Evolutionary conservation across 1,140 invertebrate genomes (phyloP).

Genomic region (Pogonognathellus flavescens): DNA sequence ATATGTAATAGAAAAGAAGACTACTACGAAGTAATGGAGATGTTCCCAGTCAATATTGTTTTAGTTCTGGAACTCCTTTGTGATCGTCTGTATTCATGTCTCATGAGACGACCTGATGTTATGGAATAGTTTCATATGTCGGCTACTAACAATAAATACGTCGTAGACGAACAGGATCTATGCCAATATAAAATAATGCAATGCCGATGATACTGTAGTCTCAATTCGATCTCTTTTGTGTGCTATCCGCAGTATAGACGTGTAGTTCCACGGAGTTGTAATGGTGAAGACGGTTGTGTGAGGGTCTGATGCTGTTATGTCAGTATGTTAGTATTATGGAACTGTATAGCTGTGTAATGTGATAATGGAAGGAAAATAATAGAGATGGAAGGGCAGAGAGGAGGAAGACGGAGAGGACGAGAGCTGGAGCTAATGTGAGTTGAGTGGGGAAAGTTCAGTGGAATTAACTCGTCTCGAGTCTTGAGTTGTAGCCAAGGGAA

Average conservation of each 20-base stretch:
- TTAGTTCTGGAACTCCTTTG: constrained; percentile 19
- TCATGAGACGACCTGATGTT: neutral
- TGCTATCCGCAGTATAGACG: no score
- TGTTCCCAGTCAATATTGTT: constrained; percentile 20
- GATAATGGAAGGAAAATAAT: constrained; percentile 21
- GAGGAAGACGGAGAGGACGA: neutral
- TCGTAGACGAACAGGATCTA: no score
- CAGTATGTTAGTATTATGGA: no score
- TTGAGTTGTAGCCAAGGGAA: neutral
- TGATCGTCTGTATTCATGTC: constrained; percentile 35
- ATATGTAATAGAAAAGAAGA: no score
- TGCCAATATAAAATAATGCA: no score
- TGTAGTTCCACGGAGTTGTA: no score
- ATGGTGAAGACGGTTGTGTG: no score
- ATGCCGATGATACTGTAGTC: no score
- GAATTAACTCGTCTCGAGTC: constrained; percentile 28
- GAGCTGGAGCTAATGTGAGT: constrained; percentile 16
- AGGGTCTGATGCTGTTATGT: no score
- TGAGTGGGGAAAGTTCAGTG: constrained; percentile 4
- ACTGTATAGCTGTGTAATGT: neutral
- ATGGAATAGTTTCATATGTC: no score
- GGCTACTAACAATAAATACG: no score
- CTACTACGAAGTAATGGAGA: constrained; percentile 36
- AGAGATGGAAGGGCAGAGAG: neutral
- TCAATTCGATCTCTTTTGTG: no score